These are phyloP conservation scores for Sphyrna mokarran DNA, from an alignment of 2,113 vertebrate species.

Conservation along the genomic window DNA sequence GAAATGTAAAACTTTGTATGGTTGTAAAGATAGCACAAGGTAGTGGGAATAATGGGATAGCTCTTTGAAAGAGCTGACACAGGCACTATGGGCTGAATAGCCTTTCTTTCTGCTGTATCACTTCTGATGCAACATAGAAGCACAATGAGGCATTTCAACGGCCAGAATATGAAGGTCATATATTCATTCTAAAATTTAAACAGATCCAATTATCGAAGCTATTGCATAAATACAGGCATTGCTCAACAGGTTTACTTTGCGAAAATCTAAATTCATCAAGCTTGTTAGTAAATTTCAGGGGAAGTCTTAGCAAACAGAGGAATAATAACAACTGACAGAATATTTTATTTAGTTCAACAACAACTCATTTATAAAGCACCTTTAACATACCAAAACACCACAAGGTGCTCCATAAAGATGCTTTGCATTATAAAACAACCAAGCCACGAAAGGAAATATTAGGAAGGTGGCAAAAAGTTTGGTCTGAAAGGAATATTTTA, in stretches of 20 bases:
- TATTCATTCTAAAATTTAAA: neutral
- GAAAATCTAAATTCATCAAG: neutral
- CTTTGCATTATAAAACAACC: no score
- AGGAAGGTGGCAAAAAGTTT: neutral
- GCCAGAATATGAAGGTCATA: neutral
- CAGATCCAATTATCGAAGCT: neutral
- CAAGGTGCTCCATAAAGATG: no score
- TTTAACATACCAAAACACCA: no score
- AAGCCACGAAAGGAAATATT: neutral
- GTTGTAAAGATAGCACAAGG: neutral
- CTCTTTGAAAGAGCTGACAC: neutral
- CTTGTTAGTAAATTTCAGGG: neutral
- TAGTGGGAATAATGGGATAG: neutral
- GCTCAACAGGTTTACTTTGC: neutral
- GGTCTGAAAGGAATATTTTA: neutral
- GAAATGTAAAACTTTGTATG: neutral
- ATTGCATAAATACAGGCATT: neutral
- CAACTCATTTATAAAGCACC: neutral
- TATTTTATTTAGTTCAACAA: neutral
- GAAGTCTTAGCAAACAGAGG: neutral
- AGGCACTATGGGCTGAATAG: neutral
- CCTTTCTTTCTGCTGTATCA: neutral
- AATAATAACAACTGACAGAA: neutral
- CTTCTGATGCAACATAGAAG: neutral
- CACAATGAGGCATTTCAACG: neutral